phyloP scores from a whole-genome alignment of 2,113 vertebrate species.

The Cyanistes caeruleus region DNA sequence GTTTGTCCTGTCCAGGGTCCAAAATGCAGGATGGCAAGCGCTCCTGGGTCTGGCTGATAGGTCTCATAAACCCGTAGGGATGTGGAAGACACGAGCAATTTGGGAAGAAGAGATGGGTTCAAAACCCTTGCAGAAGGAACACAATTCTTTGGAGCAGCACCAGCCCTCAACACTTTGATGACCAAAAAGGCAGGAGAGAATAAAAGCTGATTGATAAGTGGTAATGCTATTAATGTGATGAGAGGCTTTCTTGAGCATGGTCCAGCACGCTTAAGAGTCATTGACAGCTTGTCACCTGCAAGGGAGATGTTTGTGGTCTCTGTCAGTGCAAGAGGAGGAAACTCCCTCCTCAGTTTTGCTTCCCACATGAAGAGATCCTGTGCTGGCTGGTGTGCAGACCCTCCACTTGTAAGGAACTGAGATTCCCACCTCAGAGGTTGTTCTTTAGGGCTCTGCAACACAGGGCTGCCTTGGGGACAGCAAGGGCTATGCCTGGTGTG shows the following conservation, averaged over 20 bases:
- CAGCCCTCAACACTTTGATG: neutral
- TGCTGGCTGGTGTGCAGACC: neutral
- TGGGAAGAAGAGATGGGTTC: neutral
- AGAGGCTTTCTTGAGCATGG: neutral
- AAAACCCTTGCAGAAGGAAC: neutral
- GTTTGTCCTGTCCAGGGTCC: neutral
- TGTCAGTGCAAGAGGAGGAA: neutral
- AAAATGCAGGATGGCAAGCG: neutral
- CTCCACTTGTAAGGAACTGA: neutral
- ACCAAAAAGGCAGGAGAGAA: neutral
- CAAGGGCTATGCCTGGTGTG: neutral
- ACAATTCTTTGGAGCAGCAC: neutral
- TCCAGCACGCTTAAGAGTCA: neutral
- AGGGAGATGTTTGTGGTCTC: neutral
- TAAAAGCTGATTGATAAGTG: neutral
- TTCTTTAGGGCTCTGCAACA: neutral
- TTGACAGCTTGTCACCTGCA: neutral
- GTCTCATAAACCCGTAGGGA: neutral
- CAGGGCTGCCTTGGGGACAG: neutral
- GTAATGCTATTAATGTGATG: neutral
- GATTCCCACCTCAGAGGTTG: neutral
- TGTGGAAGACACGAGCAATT: neutral
- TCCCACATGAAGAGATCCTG: neutral
- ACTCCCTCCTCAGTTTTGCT: neutral
- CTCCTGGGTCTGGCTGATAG: neutral